Evolutionary conservation across 1,140 invertebrate species (phyloP).

Genomic region (Sogatella furcifera): DNA sequence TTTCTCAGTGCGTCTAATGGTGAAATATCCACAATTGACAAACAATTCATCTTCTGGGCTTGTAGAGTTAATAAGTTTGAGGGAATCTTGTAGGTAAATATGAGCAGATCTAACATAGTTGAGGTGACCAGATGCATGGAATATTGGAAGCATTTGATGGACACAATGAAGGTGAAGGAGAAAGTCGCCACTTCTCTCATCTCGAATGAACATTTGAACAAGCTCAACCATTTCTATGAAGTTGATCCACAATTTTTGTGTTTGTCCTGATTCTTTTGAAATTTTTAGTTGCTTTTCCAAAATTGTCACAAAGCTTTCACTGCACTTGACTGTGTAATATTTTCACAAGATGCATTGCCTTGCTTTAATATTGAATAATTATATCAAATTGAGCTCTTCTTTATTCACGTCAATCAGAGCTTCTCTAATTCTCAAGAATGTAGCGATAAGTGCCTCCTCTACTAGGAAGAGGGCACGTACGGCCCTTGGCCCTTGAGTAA

Average conservation of each 20-base stretch:
- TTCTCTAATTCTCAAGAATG: too few species aligned
- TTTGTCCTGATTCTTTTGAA: background rate
- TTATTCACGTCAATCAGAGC: too few species aligned
- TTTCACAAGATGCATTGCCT: too few species aligned
- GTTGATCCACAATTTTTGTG: constrained; percentile 13
- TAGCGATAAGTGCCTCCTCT: too few species aligned
- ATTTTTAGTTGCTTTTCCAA: too few species aligned
- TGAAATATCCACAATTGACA: constrained; percentile 2
- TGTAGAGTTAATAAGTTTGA: constrained; percentile 22
- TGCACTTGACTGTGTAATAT: too few species aligned
- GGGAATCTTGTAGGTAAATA: constrained; percentile 31
- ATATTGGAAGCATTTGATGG: constrained; percentile 27
- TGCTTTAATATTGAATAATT: too few species aligned
- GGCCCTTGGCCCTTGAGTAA: too few species aligned
- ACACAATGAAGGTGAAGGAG: constrained; percentile 22
- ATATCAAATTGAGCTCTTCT: too few species aligned
- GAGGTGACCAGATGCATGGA: constrained; percentile 30
- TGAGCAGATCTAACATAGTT: constrained; percentile 29
- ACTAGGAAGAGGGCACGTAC: too few species aligned
- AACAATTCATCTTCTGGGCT: constrained; percentile 19
- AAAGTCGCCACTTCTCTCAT: constrained; percentile 26
- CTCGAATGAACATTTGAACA: background rate
- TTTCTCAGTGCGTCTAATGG: constrained; percentile 22
- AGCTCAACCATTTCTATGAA: background rate
- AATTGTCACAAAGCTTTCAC: too few species aligned